Evolutionary conservation across 1,140 invertebrate species (phyloP).

Genomic region (Carcinoscorpius rotundicauda): DNA sequence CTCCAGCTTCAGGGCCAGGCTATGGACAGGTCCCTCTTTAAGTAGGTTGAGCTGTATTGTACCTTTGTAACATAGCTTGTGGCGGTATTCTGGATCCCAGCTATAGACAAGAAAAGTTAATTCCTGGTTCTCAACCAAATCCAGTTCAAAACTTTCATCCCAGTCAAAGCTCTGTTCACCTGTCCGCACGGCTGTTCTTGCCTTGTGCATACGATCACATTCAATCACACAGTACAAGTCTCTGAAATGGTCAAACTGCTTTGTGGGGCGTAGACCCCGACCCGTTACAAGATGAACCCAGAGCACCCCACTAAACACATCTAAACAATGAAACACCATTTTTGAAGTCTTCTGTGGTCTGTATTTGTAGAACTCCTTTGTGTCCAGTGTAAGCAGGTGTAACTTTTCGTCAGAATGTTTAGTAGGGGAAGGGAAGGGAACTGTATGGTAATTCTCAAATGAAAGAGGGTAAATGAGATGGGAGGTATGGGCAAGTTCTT

Average conservation of each 20-base stretch:
- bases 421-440: slow-evolving; percentile 57
- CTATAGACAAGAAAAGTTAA: slow-evolving; percentile 94
- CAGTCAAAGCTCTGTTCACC: slow-evolving; percentile 97
- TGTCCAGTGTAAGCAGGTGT: slow-evolving; percentile 21
- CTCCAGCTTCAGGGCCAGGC: slow-evolving; percentile 68
- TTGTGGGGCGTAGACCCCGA: slow-evolving; percentile 20
- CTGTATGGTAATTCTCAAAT: slow-evolving; percentile 15
- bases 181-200: slow-evolving; percentile 89
- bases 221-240: slow-evolving; percentile 96
- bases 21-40: slow-evolving; percentile 57
- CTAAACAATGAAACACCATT: slow-evolving; percentile 10
- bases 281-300: slow-evolving; percentile 25
- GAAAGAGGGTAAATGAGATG: slow-evolving; percentile 20
- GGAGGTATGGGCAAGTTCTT: too few species aligned
- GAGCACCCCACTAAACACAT: slow-evolving; percentile 23
- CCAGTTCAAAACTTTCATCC: slow-evolving; percentile 97
- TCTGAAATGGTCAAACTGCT: slow-evolving; percentile 31
- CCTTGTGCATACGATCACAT: slow-evolving; percentile 93
- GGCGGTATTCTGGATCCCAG: slow-evolving; percentile 91
- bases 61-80: slow-evolving; percentile 86
- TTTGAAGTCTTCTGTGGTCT: slow-evolving; percentile 17
- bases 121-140: slow-evolving; percentile 84
- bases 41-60: slow-evolving; percentile 70
- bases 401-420: slow-evolving; percentile 27
- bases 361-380: slow-evolving; percentile 22